These are phyloP conservation scores for Himalopsyche japonica DNA, from an alignment of 2,888 invertebrate species.

Conservation along the genomic window DNA sequence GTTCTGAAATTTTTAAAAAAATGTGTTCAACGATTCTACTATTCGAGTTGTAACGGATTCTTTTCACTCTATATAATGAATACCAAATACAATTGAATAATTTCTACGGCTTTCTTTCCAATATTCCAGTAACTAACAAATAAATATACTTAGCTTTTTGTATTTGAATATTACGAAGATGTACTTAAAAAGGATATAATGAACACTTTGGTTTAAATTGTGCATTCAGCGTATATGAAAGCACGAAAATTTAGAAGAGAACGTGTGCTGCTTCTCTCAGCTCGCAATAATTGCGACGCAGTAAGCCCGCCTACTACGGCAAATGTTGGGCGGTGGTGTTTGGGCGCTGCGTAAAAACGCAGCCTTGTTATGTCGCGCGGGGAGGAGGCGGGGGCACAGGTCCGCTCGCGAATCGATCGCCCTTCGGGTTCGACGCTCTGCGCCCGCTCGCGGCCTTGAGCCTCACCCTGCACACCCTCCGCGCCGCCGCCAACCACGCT, in stretches of 20 bases:
- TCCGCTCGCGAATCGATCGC: constrained; percentile 17
- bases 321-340: constrained; percentile 5
- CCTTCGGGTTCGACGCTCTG: constrained; percentile 14
- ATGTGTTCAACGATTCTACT: too few species aligned
- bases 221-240: too few species aligned
- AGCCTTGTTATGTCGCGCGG: constrained; percentile 18
- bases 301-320: constrained; percentile 6
- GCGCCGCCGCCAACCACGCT: neutral
- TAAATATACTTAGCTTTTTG: too few species aligned
- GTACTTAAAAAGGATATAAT: too few species aligned
- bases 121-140: too few species aligned
- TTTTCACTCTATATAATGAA: too few species aligned
- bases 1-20: too few species aligned
- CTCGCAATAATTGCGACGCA: neutral
- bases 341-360: constrained; percentile 31
- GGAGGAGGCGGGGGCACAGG: constrained; percentile 24
- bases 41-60: too few species aligned
- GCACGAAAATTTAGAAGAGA: neutral
- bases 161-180: too few species aligned
- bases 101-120: too few species aligned
- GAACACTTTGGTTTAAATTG: too few species aligned
- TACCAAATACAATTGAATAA: too few species aligned
- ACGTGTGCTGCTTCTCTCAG: neutral
- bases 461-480: constrained; percentile 8
- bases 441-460: constrained; percentile 10